Percentiles rank a stretch among this genome's conserved stretches.
These are phyloP conservation scores for Gryon sp. DNA, from an alignment of 1,140 invertebrate genomes.

Conservation along the genomic window DNA sequence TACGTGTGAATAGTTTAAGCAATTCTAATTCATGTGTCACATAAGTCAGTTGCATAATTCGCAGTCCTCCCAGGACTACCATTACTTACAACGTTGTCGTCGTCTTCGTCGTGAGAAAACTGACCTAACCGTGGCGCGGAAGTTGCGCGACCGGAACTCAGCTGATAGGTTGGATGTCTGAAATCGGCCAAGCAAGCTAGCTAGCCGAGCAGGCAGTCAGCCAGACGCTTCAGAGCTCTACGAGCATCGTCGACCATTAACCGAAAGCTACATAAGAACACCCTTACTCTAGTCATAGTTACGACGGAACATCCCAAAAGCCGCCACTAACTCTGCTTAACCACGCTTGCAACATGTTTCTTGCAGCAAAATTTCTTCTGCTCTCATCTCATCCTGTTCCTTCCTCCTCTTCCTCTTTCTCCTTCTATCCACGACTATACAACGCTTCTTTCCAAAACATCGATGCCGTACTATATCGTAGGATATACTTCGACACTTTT, in stretches of 20 bases:
- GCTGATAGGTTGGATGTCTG: slow-evolving; percentile 60
- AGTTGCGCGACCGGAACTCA: slow-evolving; percentile 56
- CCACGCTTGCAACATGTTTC: slow-evolving; percentile 65
- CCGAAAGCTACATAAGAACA: slow-evolving; percentile 69
- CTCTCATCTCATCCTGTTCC: too few relatives aligned
- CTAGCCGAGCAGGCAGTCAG: slow-evolving; percentile 62
- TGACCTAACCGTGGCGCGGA: slow-evolving; percentile 53
- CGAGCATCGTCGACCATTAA: slow-evolving; percentile 67
- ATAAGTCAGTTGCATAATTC: slow-evolving; percentile 64
- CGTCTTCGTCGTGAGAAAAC: slow-evolving; percentile 63
- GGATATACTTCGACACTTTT: slow-evolving; percentile 53
- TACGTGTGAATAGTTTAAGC: slow-evolving; percentile 58
- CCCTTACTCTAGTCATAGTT: slow-evolving; percentile 69
- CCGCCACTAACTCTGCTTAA: slow-evolving; percentile 60
- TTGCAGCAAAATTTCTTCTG: slow-evolving; percentile 50
- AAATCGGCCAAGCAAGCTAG: slow-evolving; percentile 59
- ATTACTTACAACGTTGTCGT: slow-evolving; percentile 65
- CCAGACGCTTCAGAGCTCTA: slow-evolving; percentile 63
- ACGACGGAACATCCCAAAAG: slow-evolving; percentile 56
- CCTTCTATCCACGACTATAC: too few relatives aligned
- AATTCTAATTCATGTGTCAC: slow-evolving; percentile 61
- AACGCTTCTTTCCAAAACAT: slow-evolving; percentile 39
- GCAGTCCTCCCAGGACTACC: slow-evolving; percentile 41
- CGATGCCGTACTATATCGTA: slow-evolving; percentile 9
- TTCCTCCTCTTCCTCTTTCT: too few relatives aligned